Evolutionary conservation across 2,113 vertebrate species (phyloP).

Genomic region (Polyodon spathula): DNA sequence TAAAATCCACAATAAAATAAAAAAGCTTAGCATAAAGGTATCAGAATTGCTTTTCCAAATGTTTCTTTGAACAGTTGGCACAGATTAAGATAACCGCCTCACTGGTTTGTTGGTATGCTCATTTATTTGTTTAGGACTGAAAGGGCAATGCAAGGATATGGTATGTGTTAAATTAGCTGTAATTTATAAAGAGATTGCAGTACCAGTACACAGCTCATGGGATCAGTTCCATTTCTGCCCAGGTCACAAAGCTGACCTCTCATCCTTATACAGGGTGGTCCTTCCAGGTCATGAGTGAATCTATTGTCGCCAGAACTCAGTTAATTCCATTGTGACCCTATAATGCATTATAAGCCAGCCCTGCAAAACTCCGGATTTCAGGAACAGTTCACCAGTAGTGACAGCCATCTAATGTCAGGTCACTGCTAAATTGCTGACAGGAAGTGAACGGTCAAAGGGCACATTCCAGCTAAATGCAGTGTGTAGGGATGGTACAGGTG

Average conservation of each 20-base stretch:
- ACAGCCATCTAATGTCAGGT: background rate
- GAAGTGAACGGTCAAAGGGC: slow-evolving; percentile 5
- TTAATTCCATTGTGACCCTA: background rate
- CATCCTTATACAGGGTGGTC: slow-evolving; percentile 3
- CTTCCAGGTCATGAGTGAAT: slow-evolving; percentile 2
- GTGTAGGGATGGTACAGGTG: background rate
- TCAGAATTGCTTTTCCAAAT: too few relatives aligned
- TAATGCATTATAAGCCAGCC: background rate
- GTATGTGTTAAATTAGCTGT: too few relatives aligned
- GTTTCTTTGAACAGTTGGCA: too few relatives aligned
- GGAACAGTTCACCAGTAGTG: background rate
- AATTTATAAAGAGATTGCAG: too few relatives aligned
- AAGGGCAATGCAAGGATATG: too few relatives aligned
- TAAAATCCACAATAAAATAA: too few relatives aligned
- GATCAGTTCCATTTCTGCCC: background rate
- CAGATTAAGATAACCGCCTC: too few relatives aligned
- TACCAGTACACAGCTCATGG: too few relatives aligned
- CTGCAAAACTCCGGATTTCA: background rate
- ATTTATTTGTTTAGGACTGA: too few relatives aligned
- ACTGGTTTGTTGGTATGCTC: too few relatives aligned
- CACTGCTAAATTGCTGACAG: slow-evolving; percentile 4
- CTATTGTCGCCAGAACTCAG: too few relatives aligned
- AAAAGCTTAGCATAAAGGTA: too few relatives aligned
- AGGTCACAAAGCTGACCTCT: background rate
- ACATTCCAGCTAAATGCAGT: background rate